Evolutionary conservation across 2,888 invertebrate genomes (phyloP).

Genomic region (Yponomeuta plumbellus): DNA sequence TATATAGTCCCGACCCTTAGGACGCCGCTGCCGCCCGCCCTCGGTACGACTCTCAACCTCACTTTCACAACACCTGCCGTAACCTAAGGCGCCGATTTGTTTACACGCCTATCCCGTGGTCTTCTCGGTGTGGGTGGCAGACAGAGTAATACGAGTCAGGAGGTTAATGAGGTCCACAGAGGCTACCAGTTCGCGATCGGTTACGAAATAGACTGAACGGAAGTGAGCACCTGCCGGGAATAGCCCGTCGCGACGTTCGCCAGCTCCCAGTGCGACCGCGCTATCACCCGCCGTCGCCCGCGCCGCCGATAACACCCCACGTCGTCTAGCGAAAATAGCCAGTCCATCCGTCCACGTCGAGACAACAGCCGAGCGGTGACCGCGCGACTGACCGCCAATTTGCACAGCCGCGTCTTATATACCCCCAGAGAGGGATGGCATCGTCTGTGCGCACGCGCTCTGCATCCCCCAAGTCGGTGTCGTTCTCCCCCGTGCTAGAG

Average conservation of each 20-base stretch:
- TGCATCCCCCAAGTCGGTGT: conserved; percentile 79
- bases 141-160: conserved; percentile 35
- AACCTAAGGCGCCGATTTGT: conserved; percentile 10
- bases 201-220: conserved; percentile 66
- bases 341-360: conserved; percentile 14
- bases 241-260: conserved; percentile 67
- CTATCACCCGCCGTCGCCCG: conserved; percentile 66
- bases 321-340: conserved; percentile 39
- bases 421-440: conserved; percentile 68
- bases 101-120: conserved; percentile 29
- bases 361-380: conserved; percentile 37
- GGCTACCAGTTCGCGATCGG: conserved; percentile 42
- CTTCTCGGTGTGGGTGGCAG: conserved; percentile 28
- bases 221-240: conserved; percentile 74
- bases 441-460: conserved; percentile 79
- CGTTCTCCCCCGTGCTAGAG: conserved; percentile 79
- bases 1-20: conserved; percentile 22
- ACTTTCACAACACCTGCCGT: conserved; percentile 40
- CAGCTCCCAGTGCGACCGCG: conserved; percentile 65
- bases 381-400: conserved; percentile 62
- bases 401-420: conserved; percentile 56
- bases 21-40: conserved; percentile 56
- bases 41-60: conserved; percentile 30
- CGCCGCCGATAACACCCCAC: conserved; percentile 61
- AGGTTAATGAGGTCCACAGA: conserved; percentile 56